Percentiles rank a stretch among this genome's conserved stretches.
phyloP scores from a whole-genome alignment of 2,113 vertebrate species.

The Chloebia gouldiae region DNA sequence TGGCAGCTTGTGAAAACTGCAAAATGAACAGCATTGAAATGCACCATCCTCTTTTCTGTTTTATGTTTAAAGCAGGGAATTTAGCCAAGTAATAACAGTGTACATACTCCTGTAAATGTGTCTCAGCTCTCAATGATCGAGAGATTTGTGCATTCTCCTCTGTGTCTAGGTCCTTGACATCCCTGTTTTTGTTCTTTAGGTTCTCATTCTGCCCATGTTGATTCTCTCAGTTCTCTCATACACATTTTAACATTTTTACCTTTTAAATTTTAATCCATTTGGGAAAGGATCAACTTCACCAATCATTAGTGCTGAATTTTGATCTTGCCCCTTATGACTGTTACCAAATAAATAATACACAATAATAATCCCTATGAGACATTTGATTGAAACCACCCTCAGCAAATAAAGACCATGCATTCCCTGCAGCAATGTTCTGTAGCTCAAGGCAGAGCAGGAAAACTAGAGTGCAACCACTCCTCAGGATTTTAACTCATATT shows the following conservation, averaged over 20 bases:
- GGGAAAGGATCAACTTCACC: neutral
- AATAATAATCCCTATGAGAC: neutral
- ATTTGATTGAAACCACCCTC: neutral
- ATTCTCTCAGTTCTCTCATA: neutral
- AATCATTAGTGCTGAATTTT: neutral
- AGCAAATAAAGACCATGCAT: neutral
- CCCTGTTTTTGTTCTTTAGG: neutral
- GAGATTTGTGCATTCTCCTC: neutral
- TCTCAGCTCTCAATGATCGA: fast-evolving
- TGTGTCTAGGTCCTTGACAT: neutral
- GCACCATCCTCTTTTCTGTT: neutral
- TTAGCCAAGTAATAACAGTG: neutral
- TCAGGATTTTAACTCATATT: neutral
- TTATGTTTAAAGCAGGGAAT: neutral
- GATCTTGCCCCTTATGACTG: neutral
- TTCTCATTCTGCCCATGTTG: neutral
- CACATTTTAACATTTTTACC: neutral
- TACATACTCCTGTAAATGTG: neutral
- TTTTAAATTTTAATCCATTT: neutral
- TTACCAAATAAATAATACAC: neutral
- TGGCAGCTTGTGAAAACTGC: neutral
- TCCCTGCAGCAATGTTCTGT: neutral
- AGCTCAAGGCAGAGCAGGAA: neutral
- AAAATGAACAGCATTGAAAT: neutral
- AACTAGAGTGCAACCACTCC: neutral